Percentiles rank a stretch among this genome's conserved stretches.
Conservation (phyloP, 2,113 vertebrate genomes). For the Anser cygnoides region DNA sequence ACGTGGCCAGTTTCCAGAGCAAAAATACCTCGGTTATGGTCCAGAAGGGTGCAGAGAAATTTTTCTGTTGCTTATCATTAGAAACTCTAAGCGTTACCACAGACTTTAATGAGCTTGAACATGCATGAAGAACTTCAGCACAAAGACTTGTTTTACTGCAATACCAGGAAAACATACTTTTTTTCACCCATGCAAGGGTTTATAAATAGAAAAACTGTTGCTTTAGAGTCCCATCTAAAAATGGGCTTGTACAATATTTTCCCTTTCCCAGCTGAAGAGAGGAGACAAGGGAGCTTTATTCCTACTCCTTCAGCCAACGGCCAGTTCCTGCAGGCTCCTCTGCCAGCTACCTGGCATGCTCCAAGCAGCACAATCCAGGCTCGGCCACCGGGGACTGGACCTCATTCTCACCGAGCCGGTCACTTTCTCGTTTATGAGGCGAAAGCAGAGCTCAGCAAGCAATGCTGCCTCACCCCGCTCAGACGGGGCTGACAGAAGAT, state of each 20-base stretch:
- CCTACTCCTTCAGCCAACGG: background rate
- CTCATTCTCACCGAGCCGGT: background rate
- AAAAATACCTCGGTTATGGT: conserved; percentile 21
- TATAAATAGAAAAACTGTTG: conserved; percentile 59
- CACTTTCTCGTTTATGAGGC: background rate
- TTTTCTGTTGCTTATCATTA: background rate
- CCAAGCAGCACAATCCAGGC: background rate
- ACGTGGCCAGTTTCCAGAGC: conserved; percentile 12
- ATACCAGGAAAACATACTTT: conserved; percentile 21
- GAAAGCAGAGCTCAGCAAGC: background rate
- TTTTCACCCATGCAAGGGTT: background rate
- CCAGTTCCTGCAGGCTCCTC: background rate
- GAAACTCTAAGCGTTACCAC: conserved; percentile 31
- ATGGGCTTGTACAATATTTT: background rate
- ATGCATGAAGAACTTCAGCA: conserved; percentile 1
- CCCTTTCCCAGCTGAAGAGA: conserved; percentile 9
- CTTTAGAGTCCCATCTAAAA: background rate
- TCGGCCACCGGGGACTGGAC: background rate
- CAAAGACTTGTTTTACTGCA: conserved; percentile 28
- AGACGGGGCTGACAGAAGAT: background rate
- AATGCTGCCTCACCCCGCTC: fast-evolving
- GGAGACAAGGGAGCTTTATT: conserved; percentile 39
- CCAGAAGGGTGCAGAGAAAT: conserved; percentile 13
- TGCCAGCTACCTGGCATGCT: background rate
- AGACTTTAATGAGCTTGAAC: conserved; percentile 32